Base-by-base conservation (phyloP, 1,140 invertebrate species). In the Anoplolepis gracilipes region DNA sequence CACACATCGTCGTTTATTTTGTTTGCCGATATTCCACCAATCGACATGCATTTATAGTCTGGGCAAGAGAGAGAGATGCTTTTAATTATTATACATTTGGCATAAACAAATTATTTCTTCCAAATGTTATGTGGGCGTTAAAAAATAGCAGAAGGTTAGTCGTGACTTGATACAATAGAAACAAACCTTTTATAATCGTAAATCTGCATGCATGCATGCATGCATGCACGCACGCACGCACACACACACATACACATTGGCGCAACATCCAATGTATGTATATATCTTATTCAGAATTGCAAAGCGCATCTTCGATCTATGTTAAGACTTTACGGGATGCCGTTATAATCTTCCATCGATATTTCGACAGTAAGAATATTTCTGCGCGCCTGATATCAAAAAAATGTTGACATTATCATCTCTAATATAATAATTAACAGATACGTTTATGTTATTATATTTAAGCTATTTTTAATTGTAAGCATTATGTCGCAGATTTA, bases 91-190 rank as follows among this genome's bases (percentile, higher is more conserved):
- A 25, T 10, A 22, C 49, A 8, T 69, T 11, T 55, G 16, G 7
- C 13, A 33, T 11, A 39, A 25, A 53, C 16, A 16, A 10, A 22
- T 36, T 59, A 8, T 59, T 28, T 59, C 13, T 72, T 33, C 30
- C 53, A 28, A 59, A n/a, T 82, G 36, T 82, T 81, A 59, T 5
- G 25, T 28, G 2, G 62, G 30, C 8, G 36, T 28, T 75, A 85
- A 62, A 86, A 85, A 85, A 53, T 64, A 33, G 2, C 55, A 46
- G 75, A 39, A 4, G 53, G 7, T 77, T 67, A 85, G 88, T 76
- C 89, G 88, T 92, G 90, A 92, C 88, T 85, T 25, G 84, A 64
- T 57, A 69, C 84, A 85, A 82, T 78, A 70, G 81, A 11, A 84
- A 84, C 39, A 55, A 30, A 42, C 46, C 70, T 69, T 84, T 88